A percentile compares a stretch with the other conserved stretches of the same genome.
phyloP scores from a whole-genome alignment of 2,797 vertebrate genomes.

The Manis crassicaudata region DNA sequence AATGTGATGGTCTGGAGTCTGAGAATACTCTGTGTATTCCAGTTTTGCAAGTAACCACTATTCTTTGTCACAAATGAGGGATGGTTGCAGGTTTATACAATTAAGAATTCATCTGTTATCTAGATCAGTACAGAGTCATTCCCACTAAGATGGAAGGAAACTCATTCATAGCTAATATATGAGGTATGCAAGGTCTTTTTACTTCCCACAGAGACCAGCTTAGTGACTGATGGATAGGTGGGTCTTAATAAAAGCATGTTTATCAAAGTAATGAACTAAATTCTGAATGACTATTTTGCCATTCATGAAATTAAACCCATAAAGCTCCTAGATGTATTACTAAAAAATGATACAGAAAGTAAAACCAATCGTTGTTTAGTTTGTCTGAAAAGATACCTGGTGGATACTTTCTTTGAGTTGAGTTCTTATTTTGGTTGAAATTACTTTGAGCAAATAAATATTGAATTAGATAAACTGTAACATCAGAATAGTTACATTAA shows the following conservation, averaged over 20 bases:
- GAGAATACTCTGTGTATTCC: neutral
- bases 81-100: neutral
- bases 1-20: neutral
- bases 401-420: neutral
- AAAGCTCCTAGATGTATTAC: neutral
- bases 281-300: neutral
- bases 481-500: neutral
- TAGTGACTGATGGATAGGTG: neutral
- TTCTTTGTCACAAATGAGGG: neutral
- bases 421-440: neutral
- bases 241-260: neutral
- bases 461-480: neutral
- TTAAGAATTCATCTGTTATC: neutral
- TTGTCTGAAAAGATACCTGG: neutral
- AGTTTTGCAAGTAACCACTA: neutral
- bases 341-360: neutral
- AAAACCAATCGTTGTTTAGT: neutral
- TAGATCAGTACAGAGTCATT: neutral
- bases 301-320: neutral
- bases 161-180: neutral
- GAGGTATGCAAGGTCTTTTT: neutral
- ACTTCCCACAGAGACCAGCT: neutral
- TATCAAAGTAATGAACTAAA: neutral
- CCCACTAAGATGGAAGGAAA: neutral
- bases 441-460: constrained; percentile 36